Evolutionary conservation across 2,113 vertebrate species (phyloP), one percentile per base, ranked within the genome.

Genomic region (Gasterosteus aculeatus): DNA sequence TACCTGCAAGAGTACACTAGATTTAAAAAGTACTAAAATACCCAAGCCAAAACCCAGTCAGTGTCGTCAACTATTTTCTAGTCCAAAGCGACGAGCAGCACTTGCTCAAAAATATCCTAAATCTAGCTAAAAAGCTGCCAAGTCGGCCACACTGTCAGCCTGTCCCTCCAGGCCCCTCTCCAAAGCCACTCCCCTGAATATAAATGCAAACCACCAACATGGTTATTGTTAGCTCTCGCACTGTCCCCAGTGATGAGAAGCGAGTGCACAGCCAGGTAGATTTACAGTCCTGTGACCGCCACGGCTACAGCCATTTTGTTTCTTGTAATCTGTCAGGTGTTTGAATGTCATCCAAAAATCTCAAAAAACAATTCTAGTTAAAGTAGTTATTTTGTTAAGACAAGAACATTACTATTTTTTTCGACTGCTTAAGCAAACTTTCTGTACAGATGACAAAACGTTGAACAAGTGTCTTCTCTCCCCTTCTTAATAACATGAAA

Each of bases 401-500:
- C 10, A 9, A 51, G 7, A 49, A 49, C 16, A 49, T 47, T n/a
- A 10, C 49, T 53, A 22, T 53, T 22, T 53, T 19, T 4, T n/a
- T 11, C 12, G 51, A 26, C n/a, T 22, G 49, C 19, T 22, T 53
- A 3, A 8, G n/a, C 19, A 53, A n/a, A 22, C 5, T 47, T 47
- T 47, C 5, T 5, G 15, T 18, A 2, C 7, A 7, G n/a, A 54
- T 54, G 10, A 11, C 10, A 54, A 26, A 26, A 12, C 1, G 51
- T 26, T 26, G 22, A 54, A 38, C 57, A 22, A 41, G 12, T 60
- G 38, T 53, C 7, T 54, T 15, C 51, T 57, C 1, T 31, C 4
- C 4, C 19, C 10, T 59, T 53, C 16, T 56, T 11, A 38, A 54
- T 65, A 35, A 53, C 8, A 79, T 67, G 11, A 67, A 57, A 51